phyloP scores from a whole-genome alignment of 2,797 vertebrate genomes.

The Rhyacichthys aspro region DNA sequence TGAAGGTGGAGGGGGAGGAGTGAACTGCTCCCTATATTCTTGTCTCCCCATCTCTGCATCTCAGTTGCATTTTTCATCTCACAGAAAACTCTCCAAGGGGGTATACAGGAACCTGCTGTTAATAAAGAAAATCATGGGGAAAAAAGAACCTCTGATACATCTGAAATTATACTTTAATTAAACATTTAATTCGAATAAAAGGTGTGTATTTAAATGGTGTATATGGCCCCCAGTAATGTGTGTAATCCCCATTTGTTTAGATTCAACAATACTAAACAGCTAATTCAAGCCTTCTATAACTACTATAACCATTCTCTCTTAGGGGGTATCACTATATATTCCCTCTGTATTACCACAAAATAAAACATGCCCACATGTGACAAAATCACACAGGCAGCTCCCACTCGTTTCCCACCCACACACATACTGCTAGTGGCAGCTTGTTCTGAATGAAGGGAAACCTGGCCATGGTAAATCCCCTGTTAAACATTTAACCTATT shows the following conservation, averaged over 20 bases:
- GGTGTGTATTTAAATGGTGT: constrained; percentile 12
- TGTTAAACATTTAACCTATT: constrained; percentile 11
- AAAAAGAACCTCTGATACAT: background rate
- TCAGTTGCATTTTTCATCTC: constrained; percentile 31
- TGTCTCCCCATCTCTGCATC: constrained; percentile 56
- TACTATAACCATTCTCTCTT: no score
- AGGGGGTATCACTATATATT: constrained; percentile 8
- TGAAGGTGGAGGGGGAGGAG: constrained; percentile 70
- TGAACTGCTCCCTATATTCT: constrained; percentile 63
- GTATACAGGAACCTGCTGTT: constrained; percentile 3
- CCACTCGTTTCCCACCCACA: constrained; percentile 53
- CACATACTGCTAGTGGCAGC: constrained; percentile 25
- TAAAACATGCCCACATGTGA: constrained; percentile 35
- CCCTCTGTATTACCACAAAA: background rate
- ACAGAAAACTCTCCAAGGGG: constrained; percentile 8
- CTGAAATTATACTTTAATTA: no score
- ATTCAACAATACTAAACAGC: background rate
- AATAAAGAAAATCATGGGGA: constrained; percentile 9
- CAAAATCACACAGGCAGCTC: constrained; percentile 30
- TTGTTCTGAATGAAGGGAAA: constrained; percentile 55
- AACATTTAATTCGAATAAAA: constrained; percentile 8
- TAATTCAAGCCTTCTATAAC: background rate
- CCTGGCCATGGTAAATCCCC: constrained; percentile 45
- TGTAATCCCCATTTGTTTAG: background rate
- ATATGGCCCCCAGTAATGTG: background rate